A percentile compares a stretch with the other conserved stretches of the same genome.
Evolutionary conservation across 2,797 vertebrate species (phyloP).

Genomic region (Philypnodon macrostomus): DNA sequence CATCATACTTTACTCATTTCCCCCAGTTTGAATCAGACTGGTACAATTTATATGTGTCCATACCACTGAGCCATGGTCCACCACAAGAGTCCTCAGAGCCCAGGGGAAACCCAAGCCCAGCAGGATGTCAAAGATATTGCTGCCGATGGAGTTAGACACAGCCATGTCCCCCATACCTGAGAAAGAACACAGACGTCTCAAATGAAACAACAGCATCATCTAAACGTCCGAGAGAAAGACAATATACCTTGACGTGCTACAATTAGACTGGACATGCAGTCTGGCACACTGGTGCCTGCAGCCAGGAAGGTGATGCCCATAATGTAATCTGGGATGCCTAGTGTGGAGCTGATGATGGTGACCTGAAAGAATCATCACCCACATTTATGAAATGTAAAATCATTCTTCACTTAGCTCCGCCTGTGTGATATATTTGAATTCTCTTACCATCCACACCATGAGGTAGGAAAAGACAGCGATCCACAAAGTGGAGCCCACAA

Average conservation of each 20-base stretch:
- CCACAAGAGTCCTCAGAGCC: slow-evolving; percentile 78
- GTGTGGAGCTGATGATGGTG: slow-evolving; percentile 79
- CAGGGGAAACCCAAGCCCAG: slow-evolving; percentile 82
- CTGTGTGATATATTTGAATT: too few species aligned
- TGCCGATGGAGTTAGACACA: slow-evolving; percentile 82
- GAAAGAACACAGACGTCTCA: slow-evolving; percentile 5
- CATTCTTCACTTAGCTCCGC: too few species aligned
- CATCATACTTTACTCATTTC: neutral
- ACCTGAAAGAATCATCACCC: slow-evolving; percentile 61
- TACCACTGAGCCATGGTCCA: slow-evolving; percentile 77
- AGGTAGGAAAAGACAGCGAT: slow-evolving; percentile 83
- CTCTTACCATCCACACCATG: slow-evolving; percentile 86
- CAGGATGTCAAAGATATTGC: slow-evolving; percentile 84
- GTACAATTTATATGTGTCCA: slow-evolving; percentile 14
- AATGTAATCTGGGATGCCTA: slow-evolving; percentile 83
- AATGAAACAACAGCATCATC: neutral
- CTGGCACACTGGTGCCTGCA: slow-evolving; percentile 82
- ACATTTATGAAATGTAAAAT: neutral
- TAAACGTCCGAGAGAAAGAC: neutral
- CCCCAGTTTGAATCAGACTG: neutral
- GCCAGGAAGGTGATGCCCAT: slow-evolving; percentile 85
- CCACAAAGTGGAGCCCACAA: slow-evolving; percentile 79
- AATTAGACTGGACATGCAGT: slow-evolving; percentile 84
- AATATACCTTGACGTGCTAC: slow-evolving; percentile 79
- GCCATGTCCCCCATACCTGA: slow-evolving; percentile 84